These are phyloP conservation scores for Zaprionus ghesquierei DNA, from an alignment of 1,140 invertebrate species.

Conservation along the genomic window DNA sequence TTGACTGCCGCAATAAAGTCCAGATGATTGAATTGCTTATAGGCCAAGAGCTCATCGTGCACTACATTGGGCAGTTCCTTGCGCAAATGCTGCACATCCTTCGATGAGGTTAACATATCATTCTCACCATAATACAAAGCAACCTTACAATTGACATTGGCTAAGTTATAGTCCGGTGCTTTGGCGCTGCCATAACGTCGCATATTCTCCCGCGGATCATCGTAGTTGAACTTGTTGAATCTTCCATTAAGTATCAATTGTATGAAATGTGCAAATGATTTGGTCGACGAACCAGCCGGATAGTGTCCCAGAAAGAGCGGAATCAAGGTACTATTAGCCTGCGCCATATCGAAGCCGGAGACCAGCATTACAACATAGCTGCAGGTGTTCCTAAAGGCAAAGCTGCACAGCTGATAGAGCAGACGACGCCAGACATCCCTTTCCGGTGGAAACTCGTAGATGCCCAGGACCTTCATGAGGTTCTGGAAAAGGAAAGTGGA, in stretches of 20 bases:
- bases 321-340: constrained; percentile 78
- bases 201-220: constrained; percentile 24
- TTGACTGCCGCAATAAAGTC: constrained; percentile 84
- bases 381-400: constrained; percentile 82
- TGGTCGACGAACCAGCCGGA: constrained; percentile 41
- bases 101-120: constrained; percentile 34
- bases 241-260: constrained; percentile 49
- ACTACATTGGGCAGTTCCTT: constrained; percentile 81
- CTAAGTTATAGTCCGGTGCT: constrained; percentile 53
- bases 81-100: constrained; percentile 73
- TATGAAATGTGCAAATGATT: constrained; percentile 37
- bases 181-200: constrained; percentile 16
- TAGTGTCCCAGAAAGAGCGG: constrained; percentile 36
- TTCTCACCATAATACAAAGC: constrained; percentile 59
- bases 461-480: constrained; percentile 25
- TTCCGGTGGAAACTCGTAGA: constrained; percentile 58
- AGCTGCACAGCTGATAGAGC: constrained; percentile 33
- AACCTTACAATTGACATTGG: constrained; percentile 56
- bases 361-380: constrained; percentile 84
- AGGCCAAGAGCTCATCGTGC: constrained; percentile 74
- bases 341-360: constrained; percentile 83
- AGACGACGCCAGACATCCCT: constrained; percentile 48
- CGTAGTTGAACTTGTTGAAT: constrained; percentile 49
- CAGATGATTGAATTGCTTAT: constrained; percentile 83
- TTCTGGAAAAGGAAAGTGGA: background rate